phyloP scores from a whole-genome alignment of 2,888 invertebrate genomes.

The Anthrax anthrax region DNA sequence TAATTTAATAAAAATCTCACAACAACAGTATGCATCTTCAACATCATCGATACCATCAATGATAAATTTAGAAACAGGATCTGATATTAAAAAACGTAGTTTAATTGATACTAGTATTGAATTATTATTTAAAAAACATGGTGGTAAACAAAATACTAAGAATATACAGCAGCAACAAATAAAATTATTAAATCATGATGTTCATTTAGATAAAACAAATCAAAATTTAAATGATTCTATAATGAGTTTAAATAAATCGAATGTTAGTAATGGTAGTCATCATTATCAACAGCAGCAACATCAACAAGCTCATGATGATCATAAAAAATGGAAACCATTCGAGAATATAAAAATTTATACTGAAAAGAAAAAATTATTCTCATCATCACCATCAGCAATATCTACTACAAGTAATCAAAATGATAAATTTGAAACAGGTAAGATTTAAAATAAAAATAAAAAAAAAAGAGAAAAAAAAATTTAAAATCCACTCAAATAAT shows the following conservation, averaged over 20 bases:
- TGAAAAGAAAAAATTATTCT: constrained; percentile 10
- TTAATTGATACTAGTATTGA: constrained; percentile 16
- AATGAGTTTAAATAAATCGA: no score
- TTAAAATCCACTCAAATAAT: no score
- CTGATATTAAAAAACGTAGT: constrained; percentile 2
- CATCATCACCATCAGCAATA: background rate
- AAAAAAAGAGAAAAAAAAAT: background rate
- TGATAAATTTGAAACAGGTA: background rate
- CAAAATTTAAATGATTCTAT: background rate
- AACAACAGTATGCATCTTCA: background rate
- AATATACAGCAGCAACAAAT: constrained; percentile 9
- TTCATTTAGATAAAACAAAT: constrained; percentile 3
- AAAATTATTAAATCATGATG: constrained; percentile 3
- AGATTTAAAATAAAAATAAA: background rate
- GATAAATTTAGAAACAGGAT: background rate
- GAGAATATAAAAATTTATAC: constrained; percentile 17
- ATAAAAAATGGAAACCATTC: constrained; percentile 15
- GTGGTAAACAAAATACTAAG: no score
- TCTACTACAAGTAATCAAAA: background rate
- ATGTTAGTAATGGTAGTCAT: background rate
- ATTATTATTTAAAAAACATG: constrained; percentile 15
- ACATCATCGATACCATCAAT: no score
- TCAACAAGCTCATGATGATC: background rate
- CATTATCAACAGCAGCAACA: background rate
- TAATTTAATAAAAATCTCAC: background rate